These are phyloP conservation scores for Hybognathus amarus DNA, from an alignment of 2,797 vertebrate genomes.

Conservation along the genomic window DNA sequence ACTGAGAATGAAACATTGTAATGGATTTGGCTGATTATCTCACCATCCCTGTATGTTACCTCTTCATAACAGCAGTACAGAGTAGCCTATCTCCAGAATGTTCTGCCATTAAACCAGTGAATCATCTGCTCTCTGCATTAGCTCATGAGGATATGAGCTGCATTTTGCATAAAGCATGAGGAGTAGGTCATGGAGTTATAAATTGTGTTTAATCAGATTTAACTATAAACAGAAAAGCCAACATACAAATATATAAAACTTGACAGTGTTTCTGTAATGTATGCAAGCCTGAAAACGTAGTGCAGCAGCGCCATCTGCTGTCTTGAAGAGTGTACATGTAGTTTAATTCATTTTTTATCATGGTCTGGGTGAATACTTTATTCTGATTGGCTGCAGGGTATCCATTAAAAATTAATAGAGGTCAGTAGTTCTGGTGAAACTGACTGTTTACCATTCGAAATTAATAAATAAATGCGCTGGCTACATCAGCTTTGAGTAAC, in stretches of 20 bases:
- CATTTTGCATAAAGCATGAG: background rate
- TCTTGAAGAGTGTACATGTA: background rate
- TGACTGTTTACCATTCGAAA: too few relatives aligned
- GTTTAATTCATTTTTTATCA: background rate
- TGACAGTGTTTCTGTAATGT: background rate
- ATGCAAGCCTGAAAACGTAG: background rate
- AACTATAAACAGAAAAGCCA: background rate
- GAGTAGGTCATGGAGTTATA: background rate
- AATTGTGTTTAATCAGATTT: background rate
- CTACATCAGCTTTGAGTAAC: too few relatives aligned
- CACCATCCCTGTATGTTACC: background rate
- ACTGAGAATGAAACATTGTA: slow-evolving; percentile 31
- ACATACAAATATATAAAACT: background rate
- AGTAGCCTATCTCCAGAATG: slow-evolving; percentile 34
- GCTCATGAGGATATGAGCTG: slow-evolving; percentile 28
- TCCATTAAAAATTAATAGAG: too few relatives aligned
- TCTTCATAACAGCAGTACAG: slow-evolving; percentile 39
- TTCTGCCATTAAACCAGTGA: slow-evolving; percentile 39
- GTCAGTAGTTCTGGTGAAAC: too few relatives aligned
- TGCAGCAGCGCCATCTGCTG: slow-evolving; percentile 59
- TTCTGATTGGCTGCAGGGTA: too few relatives aligned
- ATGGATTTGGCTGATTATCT: slow-evolving; percentile 44
- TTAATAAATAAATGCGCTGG: too few relatives aligned
- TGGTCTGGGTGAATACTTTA: too few relatives aligned
- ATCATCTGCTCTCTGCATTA: slow-evolving; percentile 41